phyloP scores from a whole-genome alignment of 1,140 invertebrate genomes.

The Aphaenogaster ashmeadi region DNA sequence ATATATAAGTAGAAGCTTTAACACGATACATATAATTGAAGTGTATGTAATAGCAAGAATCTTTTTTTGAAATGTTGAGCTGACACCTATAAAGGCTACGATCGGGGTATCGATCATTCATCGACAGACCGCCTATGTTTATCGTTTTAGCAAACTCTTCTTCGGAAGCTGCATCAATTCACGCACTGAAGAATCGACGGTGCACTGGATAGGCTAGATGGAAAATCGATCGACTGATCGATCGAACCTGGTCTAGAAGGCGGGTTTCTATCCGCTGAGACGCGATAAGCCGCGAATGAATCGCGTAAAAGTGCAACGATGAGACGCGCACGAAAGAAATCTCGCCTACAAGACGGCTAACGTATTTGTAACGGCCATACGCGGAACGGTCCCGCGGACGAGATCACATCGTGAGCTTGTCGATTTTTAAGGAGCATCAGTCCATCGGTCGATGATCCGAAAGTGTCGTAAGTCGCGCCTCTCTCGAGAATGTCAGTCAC shows the following conservation, averaged over 20 bases:
- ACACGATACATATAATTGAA: neutral
- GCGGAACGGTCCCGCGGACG: neutral
- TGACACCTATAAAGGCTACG: neutral
- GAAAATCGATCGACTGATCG: conserved; percentile 55
- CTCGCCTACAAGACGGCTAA: conserved; percentile 52
- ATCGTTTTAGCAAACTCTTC: conserved; percentile 48
- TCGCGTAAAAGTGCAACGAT: conserved; percentile 28
- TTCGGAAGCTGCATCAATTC: conserved; percentile 40
- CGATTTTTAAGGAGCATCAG: conserved; percentile 43
- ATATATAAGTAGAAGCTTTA: neutral
- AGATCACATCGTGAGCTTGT: conserved; percentile 46
- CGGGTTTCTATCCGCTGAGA: conserved; percentile 28
- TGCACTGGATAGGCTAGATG: neutral
- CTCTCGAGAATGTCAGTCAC: conserved; percentile 32
- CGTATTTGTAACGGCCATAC: conserved; percentile 49
- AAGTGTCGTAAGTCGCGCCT: conserved; percentile 56
- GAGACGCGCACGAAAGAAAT: conserved; percentile 47
- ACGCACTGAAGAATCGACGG: conserved; percentile 48
- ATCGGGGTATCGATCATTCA: conserved; percentile 45
- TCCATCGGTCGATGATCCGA: conserved; percentile 63
- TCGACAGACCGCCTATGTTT: conserved; percentile 54
- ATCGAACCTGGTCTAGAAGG: conserved; percentile 45
- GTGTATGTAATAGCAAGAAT: neutral
- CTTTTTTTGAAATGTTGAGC: conserved; percentile 20
- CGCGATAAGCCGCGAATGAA: conserved; percentile 58